These are phyloP conservation scores for Papio anubis DNA, from an alignment of 2,113 vertebrate species.

Conservation along the genomic window DNA sequence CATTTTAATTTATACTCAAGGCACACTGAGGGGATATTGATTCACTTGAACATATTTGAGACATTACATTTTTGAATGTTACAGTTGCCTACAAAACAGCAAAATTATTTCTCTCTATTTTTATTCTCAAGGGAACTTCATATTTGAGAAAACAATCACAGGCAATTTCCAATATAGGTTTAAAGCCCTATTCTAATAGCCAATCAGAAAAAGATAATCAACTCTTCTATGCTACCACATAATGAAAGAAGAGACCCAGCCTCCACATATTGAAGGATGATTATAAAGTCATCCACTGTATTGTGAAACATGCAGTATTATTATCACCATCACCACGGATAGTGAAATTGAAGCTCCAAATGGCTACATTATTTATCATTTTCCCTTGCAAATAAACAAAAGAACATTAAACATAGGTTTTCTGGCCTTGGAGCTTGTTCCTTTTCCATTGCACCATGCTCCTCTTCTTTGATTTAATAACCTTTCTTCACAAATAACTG, in stretches of 20 bases:
- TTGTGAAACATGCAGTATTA: background rate
- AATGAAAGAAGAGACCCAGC: background rate
- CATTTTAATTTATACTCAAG: constrained; percentile 67
- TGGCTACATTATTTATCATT: background rate
- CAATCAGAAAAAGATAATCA: background rate
- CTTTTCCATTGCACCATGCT: background rate
- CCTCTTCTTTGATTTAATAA: background rate
- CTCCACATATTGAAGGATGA: background rate
- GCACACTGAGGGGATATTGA: constrained; percentile 60
- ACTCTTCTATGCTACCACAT: background rate
- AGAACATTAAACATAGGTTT: background rate
- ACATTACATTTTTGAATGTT: constrained; percentile 57
- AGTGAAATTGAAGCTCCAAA: background rate
- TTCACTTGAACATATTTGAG: constrained; percentile 59
- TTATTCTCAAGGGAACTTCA: constrained; percentile 39
- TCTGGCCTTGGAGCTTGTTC: background rate
- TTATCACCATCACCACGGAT: too few species aligned
- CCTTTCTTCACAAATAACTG: background rate
- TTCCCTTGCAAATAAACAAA: background rate
- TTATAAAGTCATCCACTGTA: background rate
- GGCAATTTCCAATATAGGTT: background rate
- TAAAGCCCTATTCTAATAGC: background rate
- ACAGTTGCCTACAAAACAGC: constrained; percentile 34
- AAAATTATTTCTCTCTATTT: constrained; percentile 37
- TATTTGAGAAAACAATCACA: background rate